Base-by-base conservation (phyloP, 2,888 invertebrate species). In the Ecdyonurus torrentis region DNA sequence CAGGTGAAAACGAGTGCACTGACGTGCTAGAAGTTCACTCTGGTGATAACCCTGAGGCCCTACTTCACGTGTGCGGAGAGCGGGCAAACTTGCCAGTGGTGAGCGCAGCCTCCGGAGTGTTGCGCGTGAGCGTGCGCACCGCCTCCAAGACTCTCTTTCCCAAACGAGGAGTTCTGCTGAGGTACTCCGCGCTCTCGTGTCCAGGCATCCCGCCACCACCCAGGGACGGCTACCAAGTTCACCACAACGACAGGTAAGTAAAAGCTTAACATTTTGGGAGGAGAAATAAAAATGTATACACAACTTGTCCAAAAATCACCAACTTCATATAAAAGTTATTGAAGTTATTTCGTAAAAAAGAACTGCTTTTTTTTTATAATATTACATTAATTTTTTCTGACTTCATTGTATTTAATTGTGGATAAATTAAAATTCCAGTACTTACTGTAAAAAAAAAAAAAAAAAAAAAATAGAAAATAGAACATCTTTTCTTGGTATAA, bases 1-100 rank as follows among this genome's bases (percentile, higher is more conserved):
- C 80, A 1, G 78, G 75, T 67, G 79, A 78, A 65, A 72, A 73
- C 23, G 72, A 73, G 3, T 83, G 83, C 68, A 76, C 74, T 10
- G 83, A 83, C 70, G 73, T 72, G 63, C 74, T 83, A 19, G 74
- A 77, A 22, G 77, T 83, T 5, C 15, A 10, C 7, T 5, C 15
- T 5, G 37, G 37, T 5, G 37, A 37, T 5, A 15, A 37, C 15
- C 15, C 37, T 37, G 7, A 37, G 37, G 7, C 7, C 37, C 7
- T 37, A 15, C 5, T 37, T 5, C 5, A 15, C 37, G 5, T 10
- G 7, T 37, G 37, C 37, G 37, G 37, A 5, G 37, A 37, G 15
- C 37, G 15, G 7, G 5, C 37, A 15, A 37, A 37, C 15, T 15
- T 37, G 7, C 37, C 37, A 5, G 65, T 65, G 2, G 25, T 67